phyloP scores from a whole-genome alignment of 2,113 vertebrate genomes.

The Catharus bicknelli region DNA sequence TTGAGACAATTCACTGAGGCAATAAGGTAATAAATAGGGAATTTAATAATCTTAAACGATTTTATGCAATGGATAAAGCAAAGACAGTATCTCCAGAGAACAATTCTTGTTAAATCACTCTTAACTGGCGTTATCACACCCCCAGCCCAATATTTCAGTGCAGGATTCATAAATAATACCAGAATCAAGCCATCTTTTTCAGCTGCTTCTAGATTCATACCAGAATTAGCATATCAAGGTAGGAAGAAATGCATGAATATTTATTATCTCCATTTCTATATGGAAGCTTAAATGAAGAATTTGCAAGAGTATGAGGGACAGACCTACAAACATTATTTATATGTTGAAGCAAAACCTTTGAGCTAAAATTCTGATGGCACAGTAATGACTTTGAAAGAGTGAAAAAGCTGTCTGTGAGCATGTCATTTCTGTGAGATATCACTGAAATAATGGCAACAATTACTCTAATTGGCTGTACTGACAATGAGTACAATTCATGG shows the following conservation, averaged over 20 bases:
- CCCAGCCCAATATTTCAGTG: constrained; percentile 42
- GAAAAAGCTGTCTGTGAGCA: not conserved
- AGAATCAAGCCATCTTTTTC: constrained; percentile 64
- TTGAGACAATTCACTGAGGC: not conserved
- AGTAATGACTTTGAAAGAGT: constrained; percentile 22
- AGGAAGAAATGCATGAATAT: constrained; percentile 75
- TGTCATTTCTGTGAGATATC: constrained; percentile 33
- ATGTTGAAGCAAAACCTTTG: constrained; percentile 14
- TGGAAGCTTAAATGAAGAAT: constrained; percentile 67
- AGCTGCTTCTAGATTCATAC: constrained; percentile 61
- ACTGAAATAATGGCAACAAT: constrained; percentile 25
- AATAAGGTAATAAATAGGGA: constrained; percentile 13
- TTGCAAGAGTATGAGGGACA: constrained; percentile 68
- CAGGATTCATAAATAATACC: constrained; percentile 73
- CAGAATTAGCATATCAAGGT: constrained; percentile 76
- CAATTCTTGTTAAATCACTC: not conserved
- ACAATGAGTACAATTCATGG: constrained; percentile 4
- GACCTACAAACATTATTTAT: constrained; percentile 63
- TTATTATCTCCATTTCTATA: constrained; percentile 61
- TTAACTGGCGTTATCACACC: constrained; percentile 55
- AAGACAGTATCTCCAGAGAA: not conserved
- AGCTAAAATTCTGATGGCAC: not conserved
- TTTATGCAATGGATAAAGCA: constrained; percentile 14
- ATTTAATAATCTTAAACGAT: not conserved
- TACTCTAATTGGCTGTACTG: constrained; percentile 24